Base-by-base conservation (phyloP, 2,113 vertebrate species). In the Leptobrachium leishanense region DNA sequence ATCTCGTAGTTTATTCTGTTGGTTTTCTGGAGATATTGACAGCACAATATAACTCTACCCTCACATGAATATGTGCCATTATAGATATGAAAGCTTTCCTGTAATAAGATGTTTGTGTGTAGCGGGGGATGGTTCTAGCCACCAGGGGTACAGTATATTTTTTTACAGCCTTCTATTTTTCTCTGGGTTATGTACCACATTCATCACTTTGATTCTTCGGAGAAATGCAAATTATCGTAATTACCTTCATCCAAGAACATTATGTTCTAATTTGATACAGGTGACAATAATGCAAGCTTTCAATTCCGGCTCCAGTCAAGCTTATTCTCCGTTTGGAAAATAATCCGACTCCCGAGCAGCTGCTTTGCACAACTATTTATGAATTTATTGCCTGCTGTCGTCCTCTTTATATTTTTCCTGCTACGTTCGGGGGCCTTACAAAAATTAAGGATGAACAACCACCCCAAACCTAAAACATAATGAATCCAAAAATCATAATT, bases 201-300 rank as follows among this genome's bases (percentile, higher is more conserved):
- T 46, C n/a, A 63, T 74, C 57, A 63, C 40, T 42, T 73, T 50
- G 46, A 50, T 50, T 50, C 46, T 1, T 50, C 8, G 0, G 46
- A 50, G 46, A 50, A 50, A 4, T 50, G 46, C 46, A 50, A 50
- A 50, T 50, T 50, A 50, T 50, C 8, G 12, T 73, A 73, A 73
- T 59, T n/a, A 44, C 59, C 72, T 39, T 59, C 43, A 40, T 42
- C 44, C 43, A 64, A 46, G 9, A 59, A 13, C 59, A 31, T 6
- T n/a, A 43, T 63, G 57, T 74, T 20, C 59, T 63, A 74, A 74
- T 43, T 41, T 7, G n/a, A 74, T 63, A 2, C 15, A 41, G 42
- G 43, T 43, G 8, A 59, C 54, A 44, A 20, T 6, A 43, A 42
- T 7, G 40, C 9, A 41, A 13, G 53, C 71, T 2, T 44, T 41